Base-by-base conservation (phyloP, 2,113 vertebrate species). In the Australoheros scitulus region DNA sequence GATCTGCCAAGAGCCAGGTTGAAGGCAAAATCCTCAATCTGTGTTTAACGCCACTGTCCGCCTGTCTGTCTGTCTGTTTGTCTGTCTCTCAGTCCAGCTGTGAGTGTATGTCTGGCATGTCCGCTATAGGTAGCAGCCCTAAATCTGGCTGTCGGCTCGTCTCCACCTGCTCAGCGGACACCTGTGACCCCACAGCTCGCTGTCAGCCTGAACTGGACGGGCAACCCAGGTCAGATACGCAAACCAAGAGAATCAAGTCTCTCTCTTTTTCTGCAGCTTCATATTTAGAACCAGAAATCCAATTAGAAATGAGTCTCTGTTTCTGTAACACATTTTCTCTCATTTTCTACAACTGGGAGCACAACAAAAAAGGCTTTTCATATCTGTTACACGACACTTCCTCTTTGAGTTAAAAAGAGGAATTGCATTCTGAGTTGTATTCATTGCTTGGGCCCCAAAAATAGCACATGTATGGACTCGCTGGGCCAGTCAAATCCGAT, bases 41-140 rank as follows among this genome's bases (percentile, higher is more conserved):
- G 2, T 55, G 34, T 47, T 29, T 34, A 60, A 80, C 50, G 34
- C 56, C 5, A 7, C 18, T 34, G 7, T 75, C 11, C 57, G 24
- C 61, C 7, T 68, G 11, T 64, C 22, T 83, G 57, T 61, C 7
- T 68, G 11, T 64, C 41, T 43, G 20, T 52, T 2, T 26, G 17
- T 65, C 22, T 83, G 57, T 77, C 57, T 83, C 43, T 64, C 93
- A 99, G 98, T 94, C 95, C 20, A 80, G 34, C 58, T 99, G 98
- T 85, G 26, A 89, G 13, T 99, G 98, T 83, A 96, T 96, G 92
- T 91, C 74, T 2, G 97, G 97, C 76, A 94, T 95, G 94, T 59
- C 82, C 20, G 92, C 92, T 11, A 2, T 87, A 24, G 90, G 85
- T 1, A 82, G 83, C 7, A 64, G 79, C 7, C 43, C 94, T n/a